Evolutionary conservation across 2,113 vertebrate species (phyloP).

Genomic region (Chionomys nivalis): DNA sequence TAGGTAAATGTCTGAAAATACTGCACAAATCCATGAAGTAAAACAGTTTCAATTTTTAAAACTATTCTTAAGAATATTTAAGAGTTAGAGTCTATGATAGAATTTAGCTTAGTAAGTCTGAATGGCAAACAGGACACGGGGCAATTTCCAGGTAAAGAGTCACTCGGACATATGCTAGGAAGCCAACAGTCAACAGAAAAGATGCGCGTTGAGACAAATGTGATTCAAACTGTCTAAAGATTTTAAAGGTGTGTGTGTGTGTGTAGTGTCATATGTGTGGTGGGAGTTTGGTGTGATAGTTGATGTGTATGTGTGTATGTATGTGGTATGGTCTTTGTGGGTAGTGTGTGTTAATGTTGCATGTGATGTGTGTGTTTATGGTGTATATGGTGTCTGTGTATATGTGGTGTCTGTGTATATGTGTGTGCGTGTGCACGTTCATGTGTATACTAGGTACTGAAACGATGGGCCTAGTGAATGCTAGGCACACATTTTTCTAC

Average conservation of each 20-base stretch:
- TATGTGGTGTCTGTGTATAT: neutral
- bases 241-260: constrained; percentile 36
- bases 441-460: neutral
- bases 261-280: neutral
- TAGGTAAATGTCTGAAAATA: constrained; percentile 57
- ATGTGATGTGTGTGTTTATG: neutral
- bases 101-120: neutral
- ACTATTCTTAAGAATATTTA: neutral
- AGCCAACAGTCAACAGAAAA: neutral
- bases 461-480: neutral
- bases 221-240: constrained; percentile 35
- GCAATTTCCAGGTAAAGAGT: neutral
- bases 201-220: neutral
- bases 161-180: neutral
- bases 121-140: neutral
- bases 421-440: neutral
- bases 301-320: neutral
- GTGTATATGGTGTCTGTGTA: neutral
- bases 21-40: neutral
- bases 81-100: neutral
- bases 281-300: neutral
- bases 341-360: neutral
- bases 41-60: neutral
- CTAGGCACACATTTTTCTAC: neutral
- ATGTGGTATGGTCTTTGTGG: neutral